phyloP scores from a whole-genome alignment of 2,888 invertebrate species.

The Calephelis perditalis region DNA sequence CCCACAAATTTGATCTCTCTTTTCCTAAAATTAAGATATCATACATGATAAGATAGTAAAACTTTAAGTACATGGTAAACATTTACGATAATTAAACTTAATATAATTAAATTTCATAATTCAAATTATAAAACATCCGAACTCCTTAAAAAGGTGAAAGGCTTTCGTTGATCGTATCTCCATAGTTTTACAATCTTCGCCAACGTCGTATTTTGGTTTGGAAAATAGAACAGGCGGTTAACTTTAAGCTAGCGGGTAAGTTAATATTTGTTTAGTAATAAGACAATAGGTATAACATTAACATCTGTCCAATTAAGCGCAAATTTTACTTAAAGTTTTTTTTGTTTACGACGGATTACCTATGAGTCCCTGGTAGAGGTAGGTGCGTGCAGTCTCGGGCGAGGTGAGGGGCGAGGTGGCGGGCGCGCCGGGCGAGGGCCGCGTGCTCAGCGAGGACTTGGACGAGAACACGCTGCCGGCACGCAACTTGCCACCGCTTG shows the following conservation, averaged over 20 bases:
- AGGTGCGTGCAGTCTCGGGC: slow-evolving; percentile 92
- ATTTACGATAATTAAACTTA: no score
- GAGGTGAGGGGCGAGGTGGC: slow-evolving; percentile 92
- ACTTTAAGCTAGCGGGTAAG: background rate
- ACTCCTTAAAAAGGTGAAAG: no score
- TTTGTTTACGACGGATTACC: slow-evolving; percentile 50
- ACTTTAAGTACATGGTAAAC: no score
- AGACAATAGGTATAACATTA: background rate
- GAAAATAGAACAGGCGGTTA: no score
- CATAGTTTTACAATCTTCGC: no score
- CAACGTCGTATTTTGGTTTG: no score
- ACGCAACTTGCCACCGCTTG: slow-evolving; percentile 80
- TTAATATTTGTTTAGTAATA: background rate
- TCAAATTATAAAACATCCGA: no score
- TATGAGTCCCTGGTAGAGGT: slow-evolving; percentile 92
- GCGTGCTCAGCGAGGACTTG: slow-evolving; percentile 91
- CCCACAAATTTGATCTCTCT: slow-evolving; percentile 94
- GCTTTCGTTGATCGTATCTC: no score
- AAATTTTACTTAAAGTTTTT: no score
- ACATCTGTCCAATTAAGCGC: slow-evolving; percentile 4
- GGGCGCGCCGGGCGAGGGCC: slow-evolving; percentile 92
- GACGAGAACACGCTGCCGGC: slow-evolving; percentile 95
- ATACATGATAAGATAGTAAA: no score
- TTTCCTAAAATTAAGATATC: slow-evolving; percentile 69
- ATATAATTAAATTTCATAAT: no score